Conservation (phyloP, 1,140 invertebrate species). For the Plectrocnemia conspersa region DNA sequence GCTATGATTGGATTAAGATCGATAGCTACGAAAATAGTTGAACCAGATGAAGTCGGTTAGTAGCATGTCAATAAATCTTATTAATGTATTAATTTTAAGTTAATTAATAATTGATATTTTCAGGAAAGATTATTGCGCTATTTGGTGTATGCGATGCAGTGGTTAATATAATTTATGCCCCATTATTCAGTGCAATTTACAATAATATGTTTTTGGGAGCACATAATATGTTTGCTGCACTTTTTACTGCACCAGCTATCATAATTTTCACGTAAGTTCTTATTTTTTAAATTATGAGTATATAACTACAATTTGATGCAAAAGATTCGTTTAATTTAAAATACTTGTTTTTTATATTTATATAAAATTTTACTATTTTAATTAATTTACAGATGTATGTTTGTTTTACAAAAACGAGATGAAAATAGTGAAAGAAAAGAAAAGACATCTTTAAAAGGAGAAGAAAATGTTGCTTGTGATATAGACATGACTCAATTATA, state of each 20-base stretch:
- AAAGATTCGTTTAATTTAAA: not conserved
- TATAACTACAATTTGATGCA: too few relatives aligned
- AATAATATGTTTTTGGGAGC: conserved; percentile 43
- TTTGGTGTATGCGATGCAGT: conserved; percentile 54
- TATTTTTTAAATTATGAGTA: too few relatives aligned
- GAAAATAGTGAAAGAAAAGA: conserved; percentile 6
- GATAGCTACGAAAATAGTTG: not conserved
- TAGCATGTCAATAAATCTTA: not conserved
- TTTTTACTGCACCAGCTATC: conserved; percentile 44
- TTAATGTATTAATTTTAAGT: conserved; percentile 2
- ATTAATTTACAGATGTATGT: conserved; percentile 11
- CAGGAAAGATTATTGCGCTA: conserved; percentile 56
- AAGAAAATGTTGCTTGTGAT: conserved; percentile 10
- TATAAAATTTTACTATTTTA: conserved; percentile 1
- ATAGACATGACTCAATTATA: conserved; percentile 14
- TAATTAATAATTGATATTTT: conserved; percentile 34
- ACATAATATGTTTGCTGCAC: conserved; percentile 45
- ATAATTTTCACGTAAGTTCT: conserved; percentile 49
- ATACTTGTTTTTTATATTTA: not conserved
- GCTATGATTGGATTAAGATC: not conserved
- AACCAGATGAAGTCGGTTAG: not conserved
- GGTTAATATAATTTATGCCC: conserved; percentile 45
- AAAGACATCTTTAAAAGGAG: conserved; percentile 17
- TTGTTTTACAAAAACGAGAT: conserved; percentile 12
- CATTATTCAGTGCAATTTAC: conserved; percentile 50